Evolutionary conservation across 2,888 invertebrate species (phyloP), one percentile per base, ranked within the genome.

Genomic region (Spisula subtruncata): DNA sequence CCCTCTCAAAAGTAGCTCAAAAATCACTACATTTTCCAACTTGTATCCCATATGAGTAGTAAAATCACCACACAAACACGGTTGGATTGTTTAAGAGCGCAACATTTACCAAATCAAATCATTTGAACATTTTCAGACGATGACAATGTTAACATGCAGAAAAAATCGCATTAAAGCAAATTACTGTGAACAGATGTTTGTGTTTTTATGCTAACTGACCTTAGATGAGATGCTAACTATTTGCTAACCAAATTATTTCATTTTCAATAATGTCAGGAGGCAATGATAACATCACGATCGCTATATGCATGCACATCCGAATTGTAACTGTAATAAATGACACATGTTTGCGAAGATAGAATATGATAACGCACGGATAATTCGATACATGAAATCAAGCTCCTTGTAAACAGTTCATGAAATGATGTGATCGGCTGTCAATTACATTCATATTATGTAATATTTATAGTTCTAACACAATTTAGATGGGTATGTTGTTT

Each of bases 61-160:
- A n/a, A 20, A 66, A 60, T 25, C 25, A n/a, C 20, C 60, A 25
- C 25, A 66, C 25, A 25, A 25, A 66, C 60, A 25, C 25, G 60
- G 25, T n/a, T n/a, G 25, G 25, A 4, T 66, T 25, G 25, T 25
- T 66, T 25, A 66, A 66, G n/a, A 66, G 60, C 20, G 10, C 60
- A 75, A 71, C 29, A 32, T 32, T 75, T 75, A 32, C 14, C 75
- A 75, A 75, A 75, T 75, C 75, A 75, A 75, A 75, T 75, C 35
- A 75, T 75, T 32, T 35, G 18, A 75, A 16, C 75, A 75, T 75
- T 32, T 66, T 25, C 25, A n/a, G n/a, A 25, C n/a, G 25, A 66
- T 66, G 6, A n/a, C 60, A 25, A 25, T 66, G 60, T 66, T 66
- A 25, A 4, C 60, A 66, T 20, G n/a, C 60, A 25, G 25, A 66